Base-by-base conservation (phyloP, 1,140 invertebrate genomes). In the Drosophila baimaii region DNA sequence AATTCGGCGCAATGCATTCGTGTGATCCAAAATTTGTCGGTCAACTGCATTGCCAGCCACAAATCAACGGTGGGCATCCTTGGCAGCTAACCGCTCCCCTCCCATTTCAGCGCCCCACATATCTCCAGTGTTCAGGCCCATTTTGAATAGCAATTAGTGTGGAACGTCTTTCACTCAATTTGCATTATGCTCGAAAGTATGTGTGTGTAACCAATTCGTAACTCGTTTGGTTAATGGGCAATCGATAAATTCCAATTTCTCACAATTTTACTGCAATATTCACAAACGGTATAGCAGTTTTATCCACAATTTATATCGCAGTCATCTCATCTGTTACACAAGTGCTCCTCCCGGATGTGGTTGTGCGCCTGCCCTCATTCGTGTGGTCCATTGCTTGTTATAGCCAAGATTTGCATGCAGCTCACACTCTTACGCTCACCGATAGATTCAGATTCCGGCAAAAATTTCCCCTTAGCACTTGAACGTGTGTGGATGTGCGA, bases 181-280 rank as follows among this genome's bases (percentile, higher is more conserved):
- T 56, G 54, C 39, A 35, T 46, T 70, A 70, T 69, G 51, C 29
- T n/a, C 37, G 46, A 6, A 58, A 25, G 19, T 27, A 6, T 3
- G 47, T 5, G 10, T 55, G 19, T 35, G 35, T 39, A 58, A 47
- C 15, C 41, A 44, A 71, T 70, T 70, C 52, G 65, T 35, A 58
- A 46, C 29, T 43, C 73, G 80, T 85, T 90, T 86, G 86, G 86
- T 90, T 90, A 86, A 90, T 90, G 86, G 86, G 66, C 86, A 90
- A 90, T 90, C 86, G 90, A 90, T 90, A 90, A 90, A 90, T 90
- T 90, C 82, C 86, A 80, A 86, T 90, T 71, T 90, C 82, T 83
- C 86, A 90, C 78, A 90, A 90, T 81, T 90, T 90, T 90, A 79
- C 83, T 86, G 78, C 79, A 90, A 79, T 90, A 81, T 90, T 85